Percentiles rank a stretch among this genome's conserved stretches.
Conservation (phyloP, 2,113 vertebrate genomes). For the Pedionomus torquatus region DNA sequence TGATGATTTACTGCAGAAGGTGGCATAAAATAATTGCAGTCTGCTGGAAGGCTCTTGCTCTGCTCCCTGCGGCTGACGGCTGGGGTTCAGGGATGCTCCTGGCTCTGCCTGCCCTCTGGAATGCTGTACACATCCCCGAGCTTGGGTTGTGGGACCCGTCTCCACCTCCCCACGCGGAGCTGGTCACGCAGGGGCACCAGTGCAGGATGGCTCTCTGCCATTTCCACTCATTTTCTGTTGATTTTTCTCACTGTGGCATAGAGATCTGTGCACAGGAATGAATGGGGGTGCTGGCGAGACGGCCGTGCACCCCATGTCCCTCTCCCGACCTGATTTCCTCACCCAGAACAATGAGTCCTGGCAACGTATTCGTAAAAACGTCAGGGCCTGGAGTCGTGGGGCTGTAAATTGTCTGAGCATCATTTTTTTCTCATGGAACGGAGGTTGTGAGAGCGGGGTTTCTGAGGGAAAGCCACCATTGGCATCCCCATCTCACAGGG, state of each 20-base stretch:
- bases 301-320: fast-evolving
- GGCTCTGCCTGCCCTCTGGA: not conserved
- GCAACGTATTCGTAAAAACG: not conserved
- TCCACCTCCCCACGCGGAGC: not conserved
- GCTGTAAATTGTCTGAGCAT: not conserved
- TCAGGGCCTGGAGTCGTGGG: not conserved
- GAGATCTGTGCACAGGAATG: not conserved
- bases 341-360: not conserved
- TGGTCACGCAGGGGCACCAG: fast-evolving
- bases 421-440: not conserved
- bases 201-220: not conserved
- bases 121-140: not conserved
- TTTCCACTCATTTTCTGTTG: not conserved
- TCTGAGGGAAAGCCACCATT: not conserved
- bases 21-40: not conserved
- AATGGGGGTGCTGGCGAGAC: not conserved
- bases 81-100: not conserved
- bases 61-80: not conserved
- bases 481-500: not conserved
- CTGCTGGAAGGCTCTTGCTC: not conserved
- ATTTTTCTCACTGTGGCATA: not conserved
- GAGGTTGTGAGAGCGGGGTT: not conserved
- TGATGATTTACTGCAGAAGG: not conserved
- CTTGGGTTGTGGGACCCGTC: not conserved
- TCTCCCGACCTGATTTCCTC: not conserved